Conservation (phyloP, 1,140 invertebrate species). For the Drosophila orosa region DNA sequence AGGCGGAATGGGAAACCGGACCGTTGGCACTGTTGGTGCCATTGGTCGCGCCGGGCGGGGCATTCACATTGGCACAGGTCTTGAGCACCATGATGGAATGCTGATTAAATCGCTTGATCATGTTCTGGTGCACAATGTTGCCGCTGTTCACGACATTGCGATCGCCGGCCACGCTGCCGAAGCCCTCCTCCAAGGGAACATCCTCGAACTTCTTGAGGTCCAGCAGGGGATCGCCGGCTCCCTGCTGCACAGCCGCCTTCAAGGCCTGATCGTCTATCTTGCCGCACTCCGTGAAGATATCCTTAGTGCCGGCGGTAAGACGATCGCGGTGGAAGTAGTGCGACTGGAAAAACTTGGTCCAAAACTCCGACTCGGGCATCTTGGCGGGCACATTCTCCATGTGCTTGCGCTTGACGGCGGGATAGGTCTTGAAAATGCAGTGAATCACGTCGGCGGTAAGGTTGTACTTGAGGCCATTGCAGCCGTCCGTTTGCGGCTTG, state of each 20-base stretch:
- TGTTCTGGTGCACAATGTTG: slow-evolving; percentile 93
- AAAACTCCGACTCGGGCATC: slow-evolving; percentile 98
- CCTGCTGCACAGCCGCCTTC: slow-evolving; percentile 91
- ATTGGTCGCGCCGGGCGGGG: slow-evolving; percentile 39
- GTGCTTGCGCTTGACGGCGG: slow-evolving; percentile 98
- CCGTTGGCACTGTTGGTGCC: slow-evolving; percentile 61
- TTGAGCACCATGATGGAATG: slow-evolving; percentile 98
- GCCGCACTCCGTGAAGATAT: slow-evolving; percentile 98
- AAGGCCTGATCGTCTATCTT: slow-evolving; percentile 96
- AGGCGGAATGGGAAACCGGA: slow-evolving; percentile 53
- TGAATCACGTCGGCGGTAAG: slow-evolving; percentile 98
- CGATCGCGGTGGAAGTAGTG: slow-evolving; percentile 99
- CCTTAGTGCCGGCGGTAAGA: slow-evolving; percentile 93
- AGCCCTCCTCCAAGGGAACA: slow-evolving; percentile 88
- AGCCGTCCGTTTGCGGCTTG: slow-evolving; percentile 98
- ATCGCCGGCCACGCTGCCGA: slow-evolving; percentile 86
- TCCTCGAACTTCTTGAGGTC: slow-evolving; percentile 93
- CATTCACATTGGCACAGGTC: slow-evolving; percentile 86
- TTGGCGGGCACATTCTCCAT: slow-evolving; percentile 97
- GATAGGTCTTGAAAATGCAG: slow-evolving; percentile 99
- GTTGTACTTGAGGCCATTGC: slow-evolving; percentile 98
- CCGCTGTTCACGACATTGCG: slow-evolving; percentile 87
- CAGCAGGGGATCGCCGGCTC: slow-evolving; percentile 91
- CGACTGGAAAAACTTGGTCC: slow-evolving; percentile 99
- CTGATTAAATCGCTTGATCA: slow-evolving; percentile 98